These are phyloP conservation scores for Manacus vitellinus DNA, from an alignment of 2,113 vertebrate genomes.

Conservation along the genomic window DNA sequence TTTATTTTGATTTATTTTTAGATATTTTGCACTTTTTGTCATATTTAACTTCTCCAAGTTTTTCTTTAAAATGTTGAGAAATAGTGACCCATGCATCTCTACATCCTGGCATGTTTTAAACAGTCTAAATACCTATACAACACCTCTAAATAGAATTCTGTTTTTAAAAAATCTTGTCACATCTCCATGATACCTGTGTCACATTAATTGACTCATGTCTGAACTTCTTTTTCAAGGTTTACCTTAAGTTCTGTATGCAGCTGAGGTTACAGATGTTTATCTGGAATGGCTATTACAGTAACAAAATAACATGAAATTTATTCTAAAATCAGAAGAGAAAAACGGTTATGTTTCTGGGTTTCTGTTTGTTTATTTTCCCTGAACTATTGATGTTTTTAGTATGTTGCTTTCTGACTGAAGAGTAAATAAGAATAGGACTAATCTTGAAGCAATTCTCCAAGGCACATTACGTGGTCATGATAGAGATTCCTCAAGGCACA, in stretches of 20 bases:
- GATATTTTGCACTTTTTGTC: not conserved
- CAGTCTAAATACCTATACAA: not conserved
- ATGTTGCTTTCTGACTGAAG: not conserved
- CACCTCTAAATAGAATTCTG: not conserved
- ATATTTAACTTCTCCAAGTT: not conserved
- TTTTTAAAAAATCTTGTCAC: not conserved
- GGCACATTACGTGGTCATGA: not conserved
- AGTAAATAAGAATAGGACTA: not conserved
- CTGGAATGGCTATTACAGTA: not conserved
- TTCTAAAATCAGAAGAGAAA: not conserved
- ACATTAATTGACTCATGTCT: not conserved
- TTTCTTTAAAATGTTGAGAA: not conserved
- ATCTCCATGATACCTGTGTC: not conserved
- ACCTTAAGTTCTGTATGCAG: not conserved
- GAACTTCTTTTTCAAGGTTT: not conserved
- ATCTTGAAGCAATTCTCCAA: not conserved
- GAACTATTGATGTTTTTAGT: not conserved
- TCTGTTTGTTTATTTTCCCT: not conserved
- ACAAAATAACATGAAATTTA: not conserved
- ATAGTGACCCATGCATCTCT: not conserved
- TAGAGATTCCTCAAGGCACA: not conserved
- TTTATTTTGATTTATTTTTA: not conserved
- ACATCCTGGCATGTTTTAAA: not conserved
- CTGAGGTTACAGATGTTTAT: not conserved
- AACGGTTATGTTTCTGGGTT: fast-evolving